A percentile compares a stretch with the other conserved stretches of the same genome.
Conservation (phyloP, 1,140 invertebrate genomes). For the Chironomus tepperi region DNA sequence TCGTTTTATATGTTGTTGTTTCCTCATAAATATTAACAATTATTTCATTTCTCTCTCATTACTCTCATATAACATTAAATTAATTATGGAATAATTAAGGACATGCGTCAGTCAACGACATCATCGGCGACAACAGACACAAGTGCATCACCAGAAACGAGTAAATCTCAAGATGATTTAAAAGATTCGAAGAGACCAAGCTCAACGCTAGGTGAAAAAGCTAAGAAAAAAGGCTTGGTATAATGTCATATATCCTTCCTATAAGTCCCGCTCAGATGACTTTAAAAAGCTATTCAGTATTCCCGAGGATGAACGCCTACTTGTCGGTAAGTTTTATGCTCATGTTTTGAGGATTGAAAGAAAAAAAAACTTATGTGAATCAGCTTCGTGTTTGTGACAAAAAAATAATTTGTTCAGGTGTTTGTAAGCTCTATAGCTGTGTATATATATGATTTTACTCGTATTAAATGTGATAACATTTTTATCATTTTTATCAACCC, state of each 20-base stretch:
- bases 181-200: constrained; percentile 36
- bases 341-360: too few relatives aligned
- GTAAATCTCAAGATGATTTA: constrained; percentile 36
- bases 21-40: not conserved
- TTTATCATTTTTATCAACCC: too few relatives aligned
- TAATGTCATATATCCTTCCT: constrained; percentile 82
- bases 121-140: constrained; percentile 36
- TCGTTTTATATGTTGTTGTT: not conserved
- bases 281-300: constrained; percentile 89
- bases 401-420: too few relatives aligned
- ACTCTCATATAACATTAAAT: not conserved
- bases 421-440: too few relatives aligned
- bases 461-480: too few relatives aligned
- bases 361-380: too few relatives aligned
- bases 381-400: too few relatives aligned
- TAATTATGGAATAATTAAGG: constrained; percentile 25
- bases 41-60: not conserved
- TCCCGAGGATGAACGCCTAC: constrained; percentile 79
- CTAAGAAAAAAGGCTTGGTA: constrained; percentile 80
- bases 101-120: constrained; percentile 33
- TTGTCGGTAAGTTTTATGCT: constrained; percentile 66
- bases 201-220: constrained; percentile 41
- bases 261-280: constrained; percentile 85
- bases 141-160: constrained; percentile 36
- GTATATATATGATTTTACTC: too few relatives aligned